Conservation (phyloP, 2,113 vertebrate species). For the Xiphophorus hellerii region DNA sequence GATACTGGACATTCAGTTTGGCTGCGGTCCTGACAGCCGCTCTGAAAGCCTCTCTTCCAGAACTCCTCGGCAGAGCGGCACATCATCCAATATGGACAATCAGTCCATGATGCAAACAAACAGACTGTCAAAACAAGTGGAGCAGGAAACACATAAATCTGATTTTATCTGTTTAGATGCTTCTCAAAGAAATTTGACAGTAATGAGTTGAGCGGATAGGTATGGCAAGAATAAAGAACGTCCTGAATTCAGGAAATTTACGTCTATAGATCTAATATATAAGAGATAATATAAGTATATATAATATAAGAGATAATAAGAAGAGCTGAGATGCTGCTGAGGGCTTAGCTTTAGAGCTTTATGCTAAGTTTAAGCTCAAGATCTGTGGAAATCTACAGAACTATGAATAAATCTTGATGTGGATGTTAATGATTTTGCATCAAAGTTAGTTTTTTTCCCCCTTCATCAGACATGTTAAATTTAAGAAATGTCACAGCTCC, state of each 20-base stretch:
- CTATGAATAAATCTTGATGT: no score
- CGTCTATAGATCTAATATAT: no score
- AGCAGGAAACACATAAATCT: slow-evolving; percentile 51
- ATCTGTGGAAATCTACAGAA: not conserved
- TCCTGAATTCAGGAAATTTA: not conserved
- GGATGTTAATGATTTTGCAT: no score
- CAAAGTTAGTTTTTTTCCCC: no score
- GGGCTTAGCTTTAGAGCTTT: not conserved
- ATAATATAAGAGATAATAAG: no score
- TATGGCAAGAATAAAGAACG: not conserved
- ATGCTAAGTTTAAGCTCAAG: not conserved
- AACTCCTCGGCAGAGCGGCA: slow-evolving; percentile 36
- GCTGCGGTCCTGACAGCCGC: slow-evolving; percentile 54
- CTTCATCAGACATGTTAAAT: no score
- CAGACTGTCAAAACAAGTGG: slow-evolving; percentile 35
- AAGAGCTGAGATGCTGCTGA: not conserved
- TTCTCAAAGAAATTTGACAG: slow-evolving; percentile 37
- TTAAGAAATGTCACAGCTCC: no score
- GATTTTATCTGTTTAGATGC: slow-evolving; percentile 47
- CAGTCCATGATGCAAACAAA: slow-evolving; percentile 26
- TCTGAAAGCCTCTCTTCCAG: slow-evolving; percentile 48
- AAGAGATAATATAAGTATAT: no score
- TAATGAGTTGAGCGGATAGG: slow-evolving; percentile 8
- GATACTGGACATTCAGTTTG: slow-evolving; percentile 31
- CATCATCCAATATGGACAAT: slow-evolving; percentile 38